A percentile compares a stretch with the other conserved stretches of the same genome.
Evolutionary conservation across 2,888 invertebrate genomes (phyloP).

Genomic region (Ommatoiulus sabulosus): DNA sequence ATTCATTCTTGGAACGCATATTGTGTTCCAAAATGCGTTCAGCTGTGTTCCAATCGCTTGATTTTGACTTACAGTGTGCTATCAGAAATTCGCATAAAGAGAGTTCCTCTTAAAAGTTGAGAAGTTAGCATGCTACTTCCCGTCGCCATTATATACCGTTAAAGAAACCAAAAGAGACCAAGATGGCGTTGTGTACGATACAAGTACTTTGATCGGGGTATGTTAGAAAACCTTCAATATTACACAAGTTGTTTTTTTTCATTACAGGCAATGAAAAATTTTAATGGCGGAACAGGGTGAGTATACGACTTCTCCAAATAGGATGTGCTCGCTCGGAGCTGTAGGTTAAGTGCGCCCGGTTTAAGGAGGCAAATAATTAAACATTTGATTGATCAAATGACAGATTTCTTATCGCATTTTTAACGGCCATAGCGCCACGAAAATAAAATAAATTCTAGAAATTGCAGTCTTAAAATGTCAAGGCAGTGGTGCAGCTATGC

Average conservation of each 20-base stretch:
- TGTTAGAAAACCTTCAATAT: neutral
- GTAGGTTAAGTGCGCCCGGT: neutral
- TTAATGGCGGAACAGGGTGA: neutral
- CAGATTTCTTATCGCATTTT: conserved; percentile 31
- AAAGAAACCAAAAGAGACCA: neutral
- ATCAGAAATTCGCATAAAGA: too few relatives aligned
- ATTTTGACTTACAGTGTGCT: too few relatives aligned
- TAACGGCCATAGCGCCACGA: conserved; percentile 12
- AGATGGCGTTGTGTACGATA: neutral
- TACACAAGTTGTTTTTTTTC: neutral
- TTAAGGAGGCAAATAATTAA: conserved; percentile 9
- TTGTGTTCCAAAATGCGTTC: too few relatives aligned
- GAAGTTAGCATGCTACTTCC: too few relatives aligned
- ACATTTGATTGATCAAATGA: conserved; percentile 41
- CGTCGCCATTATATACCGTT: too few relatives aligned
- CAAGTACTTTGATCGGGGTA: neutral
- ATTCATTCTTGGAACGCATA: too few relatives aligned
- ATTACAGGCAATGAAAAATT: conserved; percentile 12
- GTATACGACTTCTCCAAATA: neutral
- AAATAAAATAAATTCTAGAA: conserved; percentile 38
- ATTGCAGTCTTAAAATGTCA: conserved; percentile 39
- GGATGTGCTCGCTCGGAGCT: neutral
- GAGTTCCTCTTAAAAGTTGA: too few relatives aligned
- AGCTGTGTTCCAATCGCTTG: too few relatives aligned
- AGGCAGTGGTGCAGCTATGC: neutral